Conservation (phyloP, 2,797 vertebrate species). For the Tokudaia muenninki region DNA sequence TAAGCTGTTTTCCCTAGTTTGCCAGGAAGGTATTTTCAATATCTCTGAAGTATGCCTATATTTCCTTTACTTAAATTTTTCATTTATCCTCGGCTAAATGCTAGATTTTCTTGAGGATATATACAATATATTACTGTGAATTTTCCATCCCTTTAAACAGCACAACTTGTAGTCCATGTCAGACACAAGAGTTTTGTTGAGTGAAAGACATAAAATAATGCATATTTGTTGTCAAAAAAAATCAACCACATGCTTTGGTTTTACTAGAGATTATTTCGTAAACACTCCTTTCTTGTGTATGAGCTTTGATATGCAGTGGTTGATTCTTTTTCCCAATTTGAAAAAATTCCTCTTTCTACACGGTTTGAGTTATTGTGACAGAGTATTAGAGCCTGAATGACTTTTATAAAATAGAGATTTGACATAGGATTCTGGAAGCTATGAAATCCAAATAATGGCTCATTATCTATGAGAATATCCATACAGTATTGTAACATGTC, state of each 20-base stretch:
- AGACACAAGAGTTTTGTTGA: neutral
- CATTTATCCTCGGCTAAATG: neutral
- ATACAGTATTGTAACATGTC: neutral
- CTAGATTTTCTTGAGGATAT: neutral
- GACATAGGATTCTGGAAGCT: neutral
- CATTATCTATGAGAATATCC: no score
- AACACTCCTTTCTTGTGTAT: neutral
- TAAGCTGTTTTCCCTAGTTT: neutral
- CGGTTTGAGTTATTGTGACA: neutral
- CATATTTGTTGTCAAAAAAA: neutral
- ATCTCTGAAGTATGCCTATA: neutral
- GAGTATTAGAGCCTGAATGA: neutral
- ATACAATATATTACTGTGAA: neutral
- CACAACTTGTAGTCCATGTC: neutral
- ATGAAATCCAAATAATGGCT: neutral
- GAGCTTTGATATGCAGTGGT: neutral
- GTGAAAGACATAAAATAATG: conserved; percentile 3
- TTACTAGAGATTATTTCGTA: neutral
- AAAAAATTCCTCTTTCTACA: neutral
- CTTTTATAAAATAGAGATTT: neutral
- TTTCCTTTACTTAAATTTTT: neutral
- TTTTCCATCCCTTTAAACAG: neutral
- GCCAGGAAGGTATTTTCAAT: neutral
- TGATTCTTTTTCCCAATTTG: neutral
- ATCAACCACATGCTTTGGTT: neutral